Evolutionary conservation across 2,797 vertebrate species (phyloP).

Genomic region (Manis crassicaudata): DNA sequence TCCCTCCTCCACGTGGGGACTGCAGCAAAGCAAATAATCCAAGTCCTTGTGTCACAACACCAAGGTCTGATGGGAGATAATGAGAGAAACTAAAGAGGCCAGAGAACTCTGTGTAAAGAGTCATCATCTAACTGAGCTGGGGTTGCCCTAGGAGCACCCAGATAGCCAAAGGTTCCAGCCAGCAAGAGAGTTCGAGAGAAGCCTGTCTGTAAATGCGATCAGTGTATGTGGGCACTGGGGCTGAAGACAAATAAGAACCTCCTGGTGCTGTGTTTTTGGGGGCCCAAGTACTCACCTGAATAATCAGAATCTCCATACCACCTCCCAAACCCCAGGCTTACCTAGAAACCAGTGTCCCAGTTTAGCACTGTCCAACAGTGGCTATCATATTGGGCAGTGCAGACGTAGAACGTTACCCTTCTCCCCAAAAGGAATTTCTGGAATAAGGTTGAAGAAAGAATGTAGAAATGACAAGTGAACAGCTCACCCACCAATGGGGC

Average conservation of each 20-base stretch:
- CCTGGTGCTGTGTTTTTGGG: not conserved
- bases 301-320: not conserved
- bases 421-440: constrained; percentile 27
- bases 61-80: not conserved
- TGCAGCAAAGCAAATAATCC: not conserved
- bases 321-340: not conserved
- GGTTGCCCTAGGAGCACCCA: not conserved
- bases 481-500: not conserved
- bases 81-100: not conserved
- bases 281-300: not conserved
- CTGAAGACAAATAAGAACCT: not conserved
- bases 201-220: not conserved
- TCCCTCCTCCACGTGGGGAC: not conserved
- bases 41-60: not conserved
- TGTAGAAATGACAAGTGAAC: not conserved
- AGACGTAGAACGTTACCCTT: not conserved
- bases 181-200: not conserved
- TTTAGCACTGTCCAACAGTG: constrained; percentile 1
- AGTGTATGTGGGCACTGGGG: not conserved
- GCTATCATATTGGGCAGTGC: not conserved
- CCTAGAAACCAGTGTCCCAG: not conserved
- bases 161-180: not conserved
- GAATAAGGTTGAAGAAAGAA: constrained; percentile 14
- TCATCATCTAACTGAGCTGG: not conserved
- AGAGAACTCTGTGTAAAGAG: not conserved